Conservation (phyloP, 2,888 invertebrate genomes). For the Chloromyia formosa region DNA sequence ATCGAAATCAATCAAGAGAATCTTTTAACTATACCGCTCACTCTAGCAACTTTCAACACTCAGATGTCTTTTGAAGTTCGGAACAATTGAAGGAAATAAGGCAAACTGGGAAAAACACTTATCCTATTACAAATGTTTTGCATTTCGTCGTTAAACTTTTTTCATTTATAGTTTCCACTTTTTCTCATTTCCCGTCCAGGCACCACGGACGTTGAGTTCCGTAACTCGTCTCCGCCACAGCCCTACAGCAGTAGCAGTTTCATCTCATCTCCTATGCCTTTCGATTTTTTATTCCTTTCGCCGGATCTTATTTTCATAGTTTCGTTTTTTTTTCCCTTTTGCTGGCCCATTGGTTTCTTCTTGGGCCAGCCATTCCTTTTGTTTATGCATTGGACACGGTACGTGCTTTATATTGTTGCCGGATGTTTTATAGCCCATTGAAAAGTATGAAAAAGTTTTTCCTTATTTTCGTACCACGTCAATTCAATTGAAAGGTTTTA, state of each 20-base stretch:
- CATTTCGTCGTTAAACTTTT: slow-evolving; percentile 28
- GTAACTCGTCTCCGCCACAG: not conserved
- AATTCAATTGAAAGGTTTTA: slow-evolving; percentile 32
- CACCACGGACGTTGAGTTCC: not conserved
- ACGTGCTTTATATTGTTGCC: slow-evolving; percentile 32
- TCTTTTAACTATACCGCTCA: no score
- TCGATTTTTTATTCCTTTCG: not conserved
- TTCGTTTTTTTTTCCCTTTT: not conserved
- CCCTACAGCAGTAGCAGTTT: not conserved
- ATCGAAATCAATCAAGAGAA: no score
- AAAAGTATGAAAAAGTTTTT: slow-evolving; percentile 28
- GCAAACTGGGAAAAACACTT: not conserved
- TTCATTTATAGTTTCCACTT: slow-evolving; percentile 29
- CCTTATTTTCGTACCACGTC: slow-evolving; percentile 26
- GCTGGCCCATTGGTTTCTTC: not conserved
- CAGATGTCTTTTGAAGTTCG: no score
- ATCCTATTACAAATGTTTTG: slow-evolving; percentile 22
- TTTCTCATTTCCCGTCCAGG: not conserved
- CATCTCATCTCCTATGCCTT: not conserved
- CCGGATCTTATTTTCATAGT: not conserved
- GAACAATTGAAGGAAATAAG: not conserved
- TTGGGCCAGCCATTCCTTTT: not conserved
- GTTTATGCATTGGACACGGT: slow-evolving; percentile 31
- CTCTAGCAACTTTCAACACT: no score
- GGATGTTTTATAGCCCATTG: slow-evolving; percentile 34